Conservation (phyloP, 2,888 invertebrate genomes). For the Pristionchus maxplancki region DNA sequence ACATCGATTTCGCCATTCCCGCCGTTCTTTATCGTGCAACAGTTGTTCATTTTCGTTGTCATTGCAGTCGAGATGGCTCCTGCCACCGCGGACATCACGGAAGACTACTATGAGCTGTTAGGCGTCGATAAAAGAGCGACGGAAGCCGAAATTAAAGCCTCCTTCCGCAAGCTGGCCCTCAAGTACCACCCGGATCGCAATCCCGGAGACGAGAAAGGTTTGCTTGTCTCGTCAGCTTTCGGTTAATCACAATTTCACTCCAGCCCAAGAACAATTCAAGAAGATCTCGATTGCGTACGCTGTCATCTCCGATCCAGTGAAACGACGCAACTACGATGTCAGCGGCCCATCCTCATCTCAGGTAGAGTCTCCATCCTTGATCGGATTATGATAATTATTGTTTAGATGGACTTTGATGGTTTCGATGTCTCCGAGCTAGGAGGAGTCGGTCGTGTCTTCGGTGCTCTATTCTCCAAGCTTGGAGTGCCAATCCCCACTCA, state of each 20-base stretch:
- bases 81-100: conserved; percentile 44
- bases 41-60: not conserved
- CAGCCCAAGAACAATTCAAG: conserved; percentile 77
- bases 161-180: conserved; percentile 76
- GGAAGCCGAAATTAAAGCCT: conserved; percentile 76
- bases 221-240: not conserved
- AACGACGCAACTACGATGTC: conserved; percentile 77
- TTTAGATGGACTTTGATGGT: conserved; percentile 57
- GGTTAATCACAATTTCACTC: conserved; percentile 46
- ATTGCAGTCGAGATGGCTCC: conserved; percentile 38
- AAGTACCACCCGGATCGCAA: conserved; percentile 75
- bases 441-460: conserved; percentile 77
- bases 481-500: conserved; percentile 78
- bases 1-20: not conserved
- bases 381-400: not conserved
- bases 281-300: conserved; percentile 77
- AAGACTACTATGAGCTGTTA: conserved; percentile 76
- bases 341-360: conserved; percentile 73
- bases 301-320: conserved; percentile 77
- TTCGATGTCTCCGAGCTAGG: conserved; percentile 77
- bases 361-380: conserved; percentile 54
- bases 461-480: conserved; percentile 77
- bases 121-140: conserved; percentile 75
- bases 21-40: not conserved
- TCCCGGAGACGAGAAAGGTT: conserved; percentile 73